Evolutionary conservation across 2,888 invertebrate genomes (phyloP), one percentile per base, ranked within the genome.

Genomic region (Ectropis crepuscularia): DNA sequence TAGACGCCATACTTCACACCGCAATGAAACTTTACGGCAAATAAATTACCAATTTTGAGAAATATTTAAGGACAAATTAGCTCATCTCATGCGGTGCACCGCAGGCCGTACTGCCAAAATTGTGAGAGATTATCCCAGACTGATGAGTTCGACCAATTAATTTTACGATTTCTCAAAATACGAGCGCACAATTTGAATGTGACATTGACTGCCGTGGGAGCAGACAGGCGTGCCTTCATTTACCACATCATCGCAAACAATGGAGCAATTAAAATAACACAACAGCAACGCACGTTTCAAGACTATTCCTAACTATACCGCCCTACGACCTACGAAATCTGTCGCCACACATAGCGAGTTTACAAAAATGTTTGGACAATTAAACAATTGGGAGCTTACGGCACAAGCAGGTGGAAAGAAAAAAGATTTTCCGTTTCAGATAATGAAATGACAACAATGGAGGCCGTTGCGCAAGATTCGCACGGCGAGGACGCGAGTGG

Each of bases 341-440:
- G 84, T 84, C 85, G 83, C 82, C 85, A 77, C 73, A 75, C 75
- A 79, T 73, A 76, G 79, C 80, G 77, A 74, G 76, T 83, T 85
- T 80, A 80, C 80, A 82, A 80, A 83, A 85, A 79, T 78, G 76
- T 82, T 80, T 75, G 85, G 85, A 87, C 85, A 90, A 90, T 90
- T 90, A 90, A 88, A 92, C 90, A 92, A 92, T 92, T 83, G 88
- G 83, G 86, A 86, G 82, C 87, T 85, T 86, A 88, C 86, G 74
- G 82, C 86, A 85, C 76, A 80, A 81, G 85, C 83, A 81, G 80
- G 79, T 81, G 83, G 73, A 78, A 79, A 87, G 88, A 91, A 92
- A 89, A 91, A 91, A 92, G 92, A 92, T 92, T 92, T 92, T 90
- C 92, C 91, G 90, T 91, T 88, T 90, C 88, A 92, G 92, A 92